phyloP scores from a whole-genome alignment of 2,888 invertebrate genomes.

The Ephialtes manifestator region DNA sequence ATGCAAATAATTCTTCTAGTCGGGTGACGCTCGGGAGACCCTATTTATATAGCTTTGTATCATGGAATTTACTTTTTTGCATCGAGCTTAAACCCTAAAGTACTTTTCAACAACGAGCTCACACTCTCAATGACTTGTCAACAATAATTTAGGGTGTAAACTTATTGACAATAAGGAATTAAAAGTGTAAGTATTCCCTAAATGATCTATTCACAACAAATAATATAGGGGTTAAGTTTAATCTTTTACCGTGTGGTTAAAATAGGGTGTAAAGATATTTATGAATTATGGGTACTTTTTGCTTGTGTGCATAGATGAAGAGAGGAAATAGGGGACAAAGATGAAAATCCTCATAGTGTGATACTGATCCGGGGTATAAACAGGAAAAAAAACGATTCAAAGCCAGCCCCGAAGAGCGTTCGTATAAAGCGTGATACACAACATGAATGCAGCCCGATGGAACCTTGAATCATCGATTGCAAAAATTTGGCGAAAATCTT shows the following conservation, averaged over 20 bases:
- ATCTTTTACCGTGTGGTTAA: background rate
- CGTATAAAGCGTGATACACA: conserved; percentile 43
- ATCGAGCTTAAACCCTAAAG: too few relatives aligned
- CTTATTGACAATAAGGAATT: background rate
- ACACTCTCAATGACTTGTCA: too few relatives aligned
- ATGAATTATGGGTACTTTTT: background rate
- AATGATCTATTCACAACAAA: too few relatives aligned
- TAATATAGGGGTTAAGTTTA: too few relatives aligned
- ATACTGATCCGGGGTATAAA: conserved; percentile 42
- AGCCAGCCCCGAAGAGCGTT: conserved; percentile 42
- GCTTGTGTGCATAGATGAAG: background rate
- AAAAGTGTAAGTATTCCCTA: too few relatives aligned
- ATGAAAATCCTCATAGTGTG: conserved; percentile 49
- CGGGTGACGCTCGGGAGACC: background rate
- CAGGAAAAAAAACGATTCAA: conserved; percentile 37
- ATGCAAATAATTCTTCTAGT: background rate
- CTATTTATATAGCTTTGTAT: too few relatives aligned
- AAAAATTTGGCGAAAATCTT: too few relatives aligned
- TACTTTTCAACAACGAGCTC: too few relatives aligned
- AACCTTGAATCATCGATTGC: too few relatives aligned
- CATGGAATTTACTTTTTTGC: too few relatives aligned
- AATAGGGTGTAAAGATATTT: background rate
- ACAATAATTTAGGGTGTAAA: too few relatives aligned
- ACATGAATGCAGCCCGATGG: too few relatives aligned
- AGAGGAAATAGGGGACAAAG: background rate